Evolutionary conservation across 2,113 vertebrate genomes (phyloP).

Genomic region (Colius striatus): DNA sequence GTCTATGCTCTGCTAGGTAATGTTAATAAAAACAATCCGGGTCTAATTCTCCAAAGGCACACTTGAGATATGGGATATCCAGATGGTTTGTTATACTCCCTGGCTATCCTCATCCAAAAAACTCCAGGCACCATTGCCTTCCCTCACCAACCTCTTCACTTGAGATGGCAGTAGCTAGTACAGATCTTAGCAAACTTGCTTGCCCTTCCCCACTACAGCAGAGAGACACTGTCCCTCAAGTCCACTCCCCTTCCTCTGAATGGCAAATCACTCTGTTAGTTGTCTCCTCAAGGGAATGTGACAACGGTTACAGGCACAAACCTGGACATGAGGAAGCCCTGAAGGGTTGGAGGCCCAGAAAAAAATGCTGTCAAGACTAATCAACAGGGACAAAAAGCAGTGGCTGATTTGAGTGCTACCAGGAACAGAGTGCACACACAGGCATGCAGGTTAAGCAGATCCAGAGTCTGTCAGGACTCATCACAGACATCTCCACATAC

Average conservation of each 20-base stretch:
- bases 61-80: background rate
- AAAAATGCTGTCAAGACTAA: background rate
- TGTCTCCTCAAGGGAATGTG: background rate
- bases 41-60: background rate
- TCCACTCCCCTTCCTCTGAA: background rate
- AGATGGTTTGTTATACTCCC: background rate
- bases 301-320: background rate
- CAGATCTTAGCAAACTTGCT: background rate
- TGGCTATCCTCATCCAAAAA: background rate
- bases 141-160: background rate
- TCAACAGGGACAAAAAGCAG: background rate
- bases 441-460: background rate
- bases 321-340: background rate
- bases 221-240: background rate
- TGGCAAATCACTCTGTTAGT: background rate
- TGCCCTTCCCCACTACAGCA: background rate
- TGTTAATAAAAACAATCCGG: background rate
- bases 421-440: background rate
- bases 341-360: background rate
- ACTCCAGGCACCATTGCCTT: background rate
- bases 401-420: background rate
- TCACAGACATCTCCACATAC: background rate
- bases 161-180: background rate
- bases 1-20: background rate
- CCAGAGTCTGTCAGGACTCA: background rate